phyloP scores from a whole-genome alignment of 2,797 vertebrate species.

The Hylomyscus alleni region DNA sequence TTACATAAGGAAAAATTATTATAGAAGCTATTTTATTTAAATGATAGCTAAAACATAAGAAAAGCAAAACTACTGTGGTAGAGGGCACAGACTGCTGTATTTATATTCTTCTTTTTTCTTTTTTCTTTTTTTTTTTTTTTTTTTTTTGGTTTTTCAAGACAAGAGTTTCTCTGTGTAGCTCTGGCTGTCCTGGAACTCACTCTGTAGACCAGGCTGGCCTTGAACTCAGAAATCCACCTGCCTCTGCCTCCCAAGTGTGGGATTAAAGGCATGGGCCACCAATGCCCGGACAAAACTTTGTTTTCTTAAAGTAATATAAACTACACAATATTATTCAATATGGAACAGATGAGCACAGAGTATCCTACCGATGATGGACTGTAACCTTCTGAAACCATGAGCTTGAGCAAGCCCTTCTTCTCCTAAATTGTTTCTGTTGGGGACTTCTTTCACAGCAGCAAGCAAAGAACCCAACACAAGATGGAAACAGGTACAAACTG shows the following conservation, averaged over 20 bases:
- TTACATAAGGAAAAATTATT: not conserved
- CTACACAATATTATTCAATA: slow-evolving; percentile 21
- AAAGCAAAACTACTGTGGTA: not conserved
- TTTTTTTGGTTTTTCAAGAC: no score
- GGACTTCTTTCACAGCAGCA: not conserved
- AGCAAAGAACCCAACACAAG: not conserved
- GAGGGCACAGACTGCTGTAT: not conserved
- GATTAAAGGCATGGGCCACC: no score
- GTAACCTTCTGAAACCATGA: not conserved
- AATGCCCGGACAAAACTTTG: not conserved
- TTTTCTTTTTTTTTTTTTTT: no score
- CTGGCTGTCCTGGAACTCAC: no score
- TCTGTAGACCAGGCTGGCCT: no score
- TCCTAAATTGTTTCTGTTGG: not conserved
- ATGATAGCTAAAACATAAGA: not conserved
- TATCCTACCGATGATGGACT: not conserved
- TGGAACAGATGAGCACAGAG: not conserved
- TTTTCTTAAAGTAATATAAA: slow-evolving; percentile 23
- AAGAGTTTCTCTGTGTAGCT: no score
- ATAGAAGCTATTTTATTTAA: slow-evolving; percentile 13
- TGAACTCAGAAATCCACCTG: no score
- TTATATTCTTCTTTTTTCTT: not conserved
- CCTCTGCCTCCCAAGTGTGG: no score
- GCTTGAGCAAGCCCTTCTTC: not conserved
- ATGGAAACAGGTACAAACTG: no score